Conservation (phyloP, 2,797 vertebrate species). For the Hapalemur alaotrensis region DNA sequence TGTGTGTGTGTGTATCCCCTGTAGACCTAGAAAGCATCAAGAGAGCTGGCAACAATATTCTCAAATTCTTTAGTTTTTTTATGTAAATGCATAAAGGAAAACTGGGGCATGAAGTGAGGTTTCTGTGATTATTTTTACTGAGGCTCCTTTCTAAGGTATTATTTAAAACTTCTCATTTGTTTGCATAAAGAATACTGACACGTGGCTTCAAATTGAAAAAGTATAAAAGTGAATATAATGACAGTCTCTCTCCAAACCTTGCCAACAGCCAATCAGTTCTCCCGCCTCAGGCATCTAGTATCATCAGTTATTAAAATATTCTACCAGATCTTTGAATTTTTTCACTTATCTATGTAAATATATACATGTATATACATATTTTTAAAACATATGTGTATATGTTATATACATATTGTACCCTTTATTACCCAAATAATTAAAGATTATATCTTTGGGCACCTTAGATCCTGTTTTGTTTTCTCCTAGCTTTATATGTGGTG, state of each 20-base stretch:
- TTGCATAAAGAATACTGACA: slow-evolving; percentile 6
- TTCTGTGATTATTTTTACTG: background rate
- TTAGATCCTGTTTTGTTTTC: background rate
- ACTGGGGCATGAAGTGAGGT: background rate
- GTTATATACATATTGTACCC: background rate
- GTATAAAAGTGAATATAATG: background rate
- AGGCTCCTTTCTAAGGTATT: background rate
- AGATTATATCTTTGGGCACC: background rate
- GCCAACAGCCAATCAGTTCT: background rate
- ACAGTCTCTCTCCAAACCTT: background rate
- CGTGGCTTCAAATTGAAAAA: background rate
- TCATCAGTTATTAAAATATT: background rate
- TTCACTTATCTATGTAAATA: background rate
- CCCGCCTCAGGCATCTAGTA: background rate
- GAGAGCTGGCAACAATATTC: background rate
- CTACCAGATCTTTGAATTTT: background rate
- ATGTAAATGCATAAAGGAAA: slow-evolving; percentile 14
- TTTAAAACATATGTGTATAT: background rate
- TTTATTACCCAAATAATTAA: background rate
- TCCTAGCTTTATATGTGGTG: background rate
- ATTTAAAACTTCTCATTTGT: background rate
- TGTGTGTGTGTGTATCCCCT: background rate
- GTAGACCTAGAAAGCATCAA: background rate
- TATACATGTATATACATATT: background rate
- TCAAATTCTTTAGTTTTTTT: background rate